phyloP scores from a whole-genome alignment of 1,140 invertebrate genomes.

The Tigriopus japonicus region DNA sequence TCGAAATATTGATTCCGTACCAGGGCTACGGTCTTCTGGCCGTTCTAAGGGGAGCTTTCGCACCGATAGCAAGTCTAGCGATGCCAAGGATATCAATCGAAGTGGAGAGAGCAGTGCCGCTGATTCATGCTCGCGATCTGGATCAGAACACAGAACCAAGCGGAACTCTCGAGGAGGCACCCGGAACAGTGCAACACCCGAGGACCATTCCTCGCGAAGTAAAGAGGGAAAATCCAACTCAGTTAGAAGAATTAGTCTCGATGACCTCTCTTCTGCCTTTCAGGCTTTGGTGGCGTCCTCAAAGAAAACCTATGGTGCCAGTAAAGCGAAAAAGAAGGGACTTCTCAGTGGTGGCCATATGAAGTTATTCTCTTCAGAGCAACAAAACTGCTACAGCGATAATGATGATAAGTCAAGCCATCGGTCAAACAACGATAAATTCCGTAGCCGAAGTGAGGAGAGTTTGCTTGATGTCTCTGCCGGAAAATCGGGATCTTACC shows the following conservation, averaged over 20 bases:
- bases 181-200: too few species aligned
- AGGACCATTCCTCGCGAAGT: too few species aligned
- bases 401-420: neutral
- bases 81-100: neutral
- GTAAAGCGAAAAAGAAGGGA: neutral
- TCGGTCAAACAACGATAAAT: neutral
- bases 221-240: neutral
- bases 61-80: neutral
- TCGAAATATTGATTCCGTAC: too few species aligned
- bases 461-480: neutral
- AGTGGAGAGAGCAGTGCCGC: neutral
- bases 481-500: neutral
- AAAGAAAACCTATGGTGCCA: slow-evolving; percentile 30
- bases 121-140: too few species aligned
- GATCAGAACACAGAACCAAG: too few species aligned
- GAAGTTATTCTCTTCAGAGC: neutral
- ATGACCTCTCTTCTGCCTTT: slow-evolving; percentile 13
- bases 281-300: slow-evolving; percentile 67
- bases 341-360: neutral
- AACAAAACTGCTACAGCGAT: neutral
- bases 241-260: slow-evolving; percentile 11
- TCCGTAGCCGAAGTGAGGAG: slow-evolving; percentile 1
- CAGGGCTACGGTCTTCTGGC: too few species aligned
- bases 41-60: too few species aligned
- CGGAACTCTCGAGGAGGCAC: too few species aligned